These are phyloP conservation scores for Paracanthobrama guichenoti DNA, from an alignment of 2,113 vertebrate species.

Conservation along the genomic window DNA sequence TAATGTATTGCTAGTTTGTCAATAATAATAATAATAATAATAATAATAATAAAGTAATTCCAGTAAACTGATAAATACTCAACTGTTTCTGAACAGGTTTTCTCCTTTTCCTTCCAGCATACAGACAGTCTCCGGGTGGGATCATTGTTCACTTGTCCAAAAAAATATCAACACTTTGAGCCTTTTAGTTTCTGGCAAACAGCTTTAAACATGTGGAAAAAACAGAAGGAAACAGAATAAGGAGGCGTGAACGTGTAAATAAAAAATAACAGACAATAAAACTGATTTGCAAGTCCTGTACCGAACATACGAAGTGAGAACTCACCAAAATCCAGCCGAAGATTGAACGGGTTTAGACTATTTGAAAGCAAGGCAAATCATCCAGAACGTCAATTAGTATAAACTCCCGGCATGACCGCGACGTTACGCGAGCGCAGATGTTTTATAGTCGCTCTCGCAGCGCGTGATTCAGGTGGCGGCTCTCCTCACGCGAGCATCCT, in stretches of 20 bases:
- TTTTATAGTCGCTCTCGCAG: slow-evolving; percentile 55
- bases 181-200: background rate
- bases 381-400: background rate
- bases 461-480: slow-evolving; percentile 54
- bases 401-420: background rate
- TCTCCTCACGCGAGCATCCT: slow-evolving; percentile 35
- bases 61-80: slow-evolving; percentile 60
- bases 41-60: background rate
- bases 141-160: slow-evolving; percentile 73
- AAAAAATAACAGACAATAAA: background rate
- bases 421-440: background rate
- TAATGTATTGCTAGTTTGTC: background rate
- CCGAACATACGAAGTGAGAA: background rate
- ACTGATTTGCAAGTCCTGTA: background rate
- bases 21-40: too few relatives aligned
- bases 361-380: background rate
- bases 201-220: background rate
- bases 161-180: background rate
- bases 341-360: background rate
- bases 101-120: slow-evolving; percentile 83
- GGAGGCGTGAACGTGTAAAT: background rate
- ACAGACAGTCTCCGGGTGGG: slow-evolving; percentile 81
- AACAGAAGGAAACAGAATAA: background rate
- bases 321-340: slow-evolving; percentile 22
- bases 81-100: slow-evolving; percentile 86